A percentile compares a stretch with the other conserved stretches of the same genome.
Evolutionary conservation across 1,140 invertebrate genomes (phyloP).

Genomic region (Stenopsyche tienmushanensis): DNA sequence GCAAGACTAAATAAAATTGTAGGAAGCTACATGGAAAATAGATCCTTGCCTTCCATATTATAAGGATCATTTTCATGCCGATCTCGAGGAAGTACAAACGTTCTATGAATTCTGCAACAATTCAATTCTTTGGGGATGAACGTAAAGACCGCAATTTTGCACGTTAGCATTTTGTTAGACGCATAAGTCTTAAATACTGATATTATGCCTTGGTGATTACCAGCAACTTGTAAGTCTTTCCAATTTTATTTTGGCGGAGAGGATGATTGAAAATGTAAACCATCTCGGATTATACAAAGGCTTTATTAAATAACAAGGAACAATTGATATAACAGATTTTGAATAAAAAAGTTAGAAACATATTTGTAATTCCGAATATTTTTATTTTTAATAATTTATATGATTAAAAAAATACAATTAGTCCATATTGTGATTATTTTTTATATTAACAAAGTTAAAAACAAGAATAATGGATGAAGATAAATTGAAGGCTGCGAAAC

Average conservation of each 20-base stretch:
- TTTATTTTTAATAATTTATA: no score
- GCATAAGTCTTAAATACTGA: conserved; percentile 11
- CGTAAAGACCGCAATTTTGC: conserved; percentile 40
- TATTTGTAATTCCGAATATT: no score
- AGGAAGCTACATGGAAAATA: not conserved
- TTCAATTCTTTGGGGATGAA: conserved; percentile 38
- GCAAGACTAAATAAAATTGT: conserved; percentile 3
- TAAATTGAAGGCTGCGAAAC: no score
- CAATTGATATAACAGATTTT: no score
- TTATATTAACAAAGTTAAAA: no score
- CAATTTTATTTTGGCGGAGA: conserved; percentile 3
- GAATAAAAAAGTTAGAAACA: no score
- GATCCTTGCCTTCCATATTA: not conserved
- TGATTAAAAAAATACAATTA: not conserved
- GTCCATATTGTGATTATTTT: not conserved
- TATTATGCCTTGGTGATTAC: conserved; percentile 23
- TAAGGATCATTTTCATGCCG: not conserved
- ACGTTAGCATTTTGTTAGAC: conserved; percentile 34
- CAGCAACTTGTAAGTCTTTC: conserved; percentile 31
- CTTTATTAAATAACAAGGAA: no score
- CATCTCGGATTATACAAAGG: no score
- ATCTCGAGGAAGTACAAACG: conserved; percentile 1
- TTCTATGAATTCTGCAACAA: not conserved
- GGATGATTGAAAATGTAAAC: conserved; percentile 24
- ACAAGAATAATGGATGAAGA: no score